Evolutionary conservation across 2,113 vertebrate species (phyloP), one percentile per base, ranked within the genome.

Genomic region (Mirza zaza): DNA sequence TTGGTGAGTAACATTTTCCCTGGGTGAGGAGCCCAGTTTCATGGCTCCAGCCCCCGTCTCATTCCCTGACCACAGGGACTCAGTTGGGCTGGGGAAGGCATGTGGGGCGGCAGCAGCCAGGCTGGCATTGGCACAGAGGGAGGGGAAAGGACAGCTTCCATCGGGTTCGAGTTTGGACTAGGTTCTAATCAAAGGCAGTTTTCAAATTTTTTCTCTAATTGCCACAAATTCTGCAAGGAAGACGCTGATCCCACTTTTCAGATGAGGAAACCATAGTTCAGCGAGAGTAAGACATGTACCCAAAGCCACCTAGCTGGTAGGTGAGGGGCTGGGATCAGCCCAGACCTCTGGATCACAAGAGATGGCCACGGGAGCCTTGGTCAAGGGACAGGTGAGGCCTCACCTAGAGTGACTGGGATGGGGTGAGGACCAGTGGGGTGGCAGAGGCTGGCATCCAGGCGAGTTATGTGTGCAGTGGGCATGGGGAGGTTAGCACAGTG

Each of bases 1-100:
- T 99, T 61, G 99, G 99, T 99, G 98, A 97, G 99, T 98, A 75
- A 21, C 5, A 5, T 11, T 50, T 63, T 25, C n/a, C 36, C 81
- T 10, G 20, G 13, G 68, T 1, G 81, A 45, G n/a, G 0, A 18
- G 20, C 7, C 5, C 4, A 0, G 2, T 27, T 6, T 36, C 18
- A 5, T 0, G 20, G 13, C 27, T 5, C 42, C 10, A 20, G 11
- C 11, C 5, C 20, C 4, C 39, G 59, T 20, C 50, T 32, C 34
- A 3, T n/a, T 36, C 25, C 42, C 76, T 86, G 77, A 50, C 27
- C 6, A 0, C 55, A 11, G n/a, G 48, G 48, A 13, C 65, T n/a
- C 48, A 15, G 73, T 42, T 42, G 32, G 57, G 8, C 3, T 1
- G 18, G 3, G 5, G 39, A 15, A 23, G 55, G 18, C 75, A 73